A percentile compares a stretch with the other conserved stretches of the same genome.
Evolutionary conservation across 35 echinoderm and acorn worm species (phyloP).

Genomic region (Strongylocentrotus purpuratus): DNA sequence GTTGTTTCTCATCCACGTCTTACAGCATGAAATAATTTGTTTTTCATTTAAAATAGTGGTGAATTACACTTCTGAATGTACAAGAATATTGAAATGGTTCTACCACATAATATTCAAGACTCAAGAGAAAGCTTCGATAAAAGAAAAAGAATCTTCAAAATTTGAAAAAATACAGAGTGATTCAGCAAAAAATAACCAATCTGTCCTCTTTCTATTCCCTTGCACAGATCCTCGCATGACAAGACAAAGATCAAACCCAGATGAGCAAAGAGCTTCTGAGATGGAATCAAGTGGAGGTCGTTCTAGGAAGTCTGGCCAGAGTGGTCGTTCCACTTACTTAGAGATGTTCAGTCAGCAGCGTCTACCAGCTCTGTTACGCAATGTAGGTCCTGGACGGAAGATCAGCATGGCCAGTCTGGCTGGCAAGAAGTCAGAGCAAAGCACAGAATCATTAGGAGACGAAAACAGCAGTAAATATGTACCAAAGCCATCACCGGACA

Average conservation of each 20-base stretch:
- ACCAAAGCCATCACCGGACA: conserved; percentile 87
- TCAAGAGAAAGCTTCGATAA: not conserved
- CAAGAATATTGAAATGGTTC: not conserved
- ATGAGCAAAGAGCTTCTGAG: conserved; percentile 31
- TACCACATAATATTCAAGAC: not conserved
- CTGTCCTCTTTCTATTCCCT: not conserved
- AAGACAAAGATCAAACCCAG: conserved; percentile 39
- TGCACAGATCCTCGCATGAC: conserved; percentile 43
- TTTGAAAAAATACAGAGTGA: not conserved
- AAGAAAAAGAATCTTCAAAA: not conserved
- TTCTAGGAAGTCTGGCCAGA: conserved; percentile 49
- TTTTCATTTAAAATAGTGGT: no score
- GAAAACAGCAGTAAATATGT: conserved; percentile 67
- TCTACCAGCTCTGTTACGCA: conserved; percentile 54
- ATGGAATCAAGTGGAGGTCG: conserved; percentile 42
- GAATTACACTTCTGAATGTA: not conserved
- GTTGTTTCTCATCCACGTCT: not conserved
- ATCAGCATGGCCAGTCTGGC: conserved; percentile 36
- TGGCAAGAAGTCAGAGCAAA: conserved; percentile 60
- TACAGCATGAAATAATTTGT: no score
- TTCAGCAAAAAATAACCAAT: not conserved
- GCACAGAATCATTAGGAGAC: conserved; percentile 11
- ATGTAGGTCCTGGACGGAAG: conserved; percentile 48
- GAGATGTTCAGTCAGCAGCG: conserved; percentile 58
- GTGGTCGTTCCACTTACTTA: conserved; percentile 27